These are phyloP conservation scores for Oryzias sinensis DNA, from an alignment of 2,797 vertebrate species.

Conservation along the genomic window DNA sequence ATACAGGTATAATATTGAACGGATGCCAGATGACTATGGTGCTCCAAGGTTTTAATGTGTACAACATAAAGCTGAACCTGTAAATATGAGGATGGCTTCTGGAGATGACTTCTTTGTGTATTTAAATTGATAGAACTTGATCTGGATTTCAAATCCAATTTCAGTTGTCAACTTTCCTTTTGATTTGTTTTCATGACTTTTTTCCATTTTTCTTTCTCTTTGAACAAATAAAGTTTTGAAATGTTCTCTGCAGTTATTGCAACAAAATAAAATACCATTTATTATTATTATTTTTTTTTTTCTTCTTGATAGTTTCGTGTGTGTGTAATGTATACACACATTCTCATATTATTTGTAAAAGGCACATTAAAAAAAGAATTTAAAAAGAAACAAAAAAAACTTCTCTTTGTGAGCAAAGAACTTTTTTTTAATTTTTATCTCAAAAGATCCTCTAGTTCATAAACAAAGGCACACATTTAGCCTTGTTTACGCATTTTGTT, in stretches of 20 bases:
- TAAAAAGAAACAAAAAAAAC: no score
- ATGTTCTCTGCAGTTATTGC: not conserved
- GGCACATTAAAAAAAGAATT: no score
- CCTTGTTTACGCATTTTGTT: no score
- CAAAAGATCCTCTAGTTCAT: no score
- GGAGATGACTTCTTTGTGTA: constrained; percentile 20
- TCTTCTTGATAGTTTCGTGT: no score
- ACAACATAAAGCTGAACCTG: constrained; percentile 20
- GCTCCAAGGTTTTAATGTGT: constrained; percentile 87
- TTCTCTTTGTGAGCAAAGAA: no score
- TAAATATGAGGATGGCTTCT: constrained; percentile 47
- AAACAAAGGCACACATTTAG: no score
- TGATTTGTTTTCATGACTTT: constrained; percentile 5
- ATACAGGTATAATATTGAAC: constrained; percentile 93
- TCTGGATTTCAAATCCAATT: constrained; percentile 7
- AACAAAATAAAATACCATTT: no score
- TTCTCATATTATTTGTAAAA: no score
- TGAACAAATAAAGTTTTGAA: constrained; percentile 46
- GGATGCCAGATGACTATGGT: constrained; percentile 98
- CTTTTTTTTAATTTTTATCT: no score
- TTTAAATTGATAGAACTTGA: constrained; percentile 9
- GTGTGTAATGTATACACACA: no score
- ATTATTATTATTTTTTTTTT: no score
- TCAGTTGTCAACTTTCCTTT: not conserved
- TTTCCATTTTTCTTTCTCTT: constrained; percentile 16